Conservation (phyloP, 2,797 vertebrate genomes). For the Lepidocolaptes lacrymiger region DNA sequence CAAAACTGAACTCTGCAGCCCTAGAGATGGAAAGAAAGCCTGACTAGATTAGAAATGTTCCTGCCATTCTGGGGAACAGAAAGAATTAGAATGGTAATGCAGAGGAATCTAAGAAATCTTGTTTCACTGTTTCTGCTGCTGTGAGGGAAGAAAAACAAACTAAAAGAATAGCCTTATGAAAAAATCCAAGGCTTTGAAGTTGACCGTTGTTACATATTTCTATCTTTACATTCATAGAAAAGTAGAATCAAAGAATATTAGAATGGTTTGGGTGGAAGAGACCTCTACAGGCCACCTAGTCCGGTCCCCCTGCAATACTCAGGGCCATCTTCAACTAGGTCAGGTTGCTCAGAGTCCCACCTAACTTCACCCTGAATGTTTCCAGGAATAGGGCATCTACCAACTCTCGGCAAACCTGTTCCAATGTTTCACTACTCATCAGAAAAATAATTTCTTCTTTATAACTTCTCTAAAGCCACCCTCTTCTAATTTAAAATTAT, state of each 20-base stretch:
- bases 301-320: not conserved
- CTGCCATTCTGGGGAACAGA: not conserved
- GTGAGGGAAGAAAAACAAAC: not conserved
- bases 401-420: not conserved
- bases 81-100: not conserved
- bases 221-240: not conserved
- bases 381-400: not conserved
- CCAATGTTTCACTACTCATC: not conserved
- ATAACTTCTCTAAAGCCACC: not conserved
- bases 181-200: not conserved
- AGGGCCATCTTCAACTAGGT: not conserved
- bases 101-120: not conserved
- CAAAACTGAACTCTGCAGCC: not conserved
- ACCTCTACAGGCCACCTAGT: not conserved
- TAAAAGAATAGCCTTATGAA: not conserved
- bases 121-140: not conserved
- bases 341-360: not conserved
- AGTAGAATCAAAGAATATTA: not conserved
- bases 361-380: not conserved
- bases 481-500: not conserved
- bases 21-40: not conserved
- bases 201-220: not conserved
- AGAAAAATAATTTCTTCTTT: not conserved
- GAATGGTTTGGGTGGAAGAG: not conserved
- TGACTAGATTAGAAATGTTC: not conserved